Percentiles rank a stretch among this genome's conserved stretches.
phyloP scores from a whole-genome alignment of 2,888 invertebrate genomes.

The Eudasyphora cyanicolor region DNA sequence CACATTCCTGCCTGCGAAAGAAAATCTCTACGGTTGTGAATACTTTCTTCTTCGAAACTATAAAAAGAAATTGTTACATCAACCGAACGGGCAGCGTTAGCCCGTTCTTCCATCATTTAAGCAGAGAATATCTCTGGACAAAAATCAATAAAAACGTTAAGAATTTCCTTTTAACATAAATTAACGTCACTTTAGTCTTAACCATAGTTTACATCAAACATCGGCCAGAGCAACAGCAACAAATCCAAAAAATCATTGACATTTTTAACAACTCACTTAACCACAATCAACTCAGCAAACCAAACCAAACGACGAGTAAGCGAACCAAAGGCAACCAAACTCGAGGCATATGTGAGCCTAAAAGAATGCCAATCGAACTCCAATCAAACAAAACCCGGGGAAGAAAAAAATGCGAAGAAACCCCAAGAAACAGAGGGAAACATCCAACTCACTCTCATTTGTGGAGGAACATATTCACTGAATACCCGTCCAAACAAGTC shows the following conservation, averaged over 20 bases:
- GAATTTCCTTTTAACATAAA: slow-evolving; percentile 76
- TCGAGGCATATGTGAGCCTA: neutral
- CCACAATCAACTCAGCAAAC: slow-evolving; percentile 53
- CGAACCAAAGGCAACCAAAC: neutral
- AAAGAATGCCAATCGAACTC: neutral
- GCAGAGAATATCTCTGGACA: slow-evolving; percentile 33
- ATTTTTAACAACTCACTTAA: slow-evolving; percentile 77
- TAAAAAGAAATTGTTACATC: slow-evolving; percentile 21
- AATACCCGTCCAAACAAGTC: slow-evolving; percentile 40
- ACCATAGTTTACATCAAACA: slow-evolving; percentile 64
- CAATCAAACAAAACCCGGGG: neutral
- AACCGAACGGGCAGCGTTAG: neutral
- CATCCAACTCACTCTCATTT: slow-evolving; percentile 63
- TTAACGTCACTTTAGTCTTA: slow-evolving; percentile 72
- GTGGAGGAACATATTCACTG: slow-evolving; percentile 41
- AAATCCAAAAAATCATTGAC: slow-evolving; percentile 65
- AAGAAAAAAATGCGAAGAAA: neutral
- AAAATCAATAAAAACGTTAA: slow-evolving; percentile 64
- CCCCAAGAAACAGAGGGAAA: neutral
- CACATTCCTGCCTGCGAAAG: neutral
- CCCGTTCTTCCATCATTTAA: slow-evolving; percentile 12
- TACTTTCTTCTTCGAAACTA: slow-evolving; percentile 31
- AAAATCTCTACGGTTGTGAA: neutral
- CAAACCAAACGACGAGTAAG: too few relatives aligned
- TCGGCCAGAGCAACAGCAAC: neutral